Percentiles rank a stretch among this genome's conserved stretches.
Evolutionary conservation across 1,140 invertebrate species (phyloP).

Genomic region (Eriocheir sinensis): DNA sequence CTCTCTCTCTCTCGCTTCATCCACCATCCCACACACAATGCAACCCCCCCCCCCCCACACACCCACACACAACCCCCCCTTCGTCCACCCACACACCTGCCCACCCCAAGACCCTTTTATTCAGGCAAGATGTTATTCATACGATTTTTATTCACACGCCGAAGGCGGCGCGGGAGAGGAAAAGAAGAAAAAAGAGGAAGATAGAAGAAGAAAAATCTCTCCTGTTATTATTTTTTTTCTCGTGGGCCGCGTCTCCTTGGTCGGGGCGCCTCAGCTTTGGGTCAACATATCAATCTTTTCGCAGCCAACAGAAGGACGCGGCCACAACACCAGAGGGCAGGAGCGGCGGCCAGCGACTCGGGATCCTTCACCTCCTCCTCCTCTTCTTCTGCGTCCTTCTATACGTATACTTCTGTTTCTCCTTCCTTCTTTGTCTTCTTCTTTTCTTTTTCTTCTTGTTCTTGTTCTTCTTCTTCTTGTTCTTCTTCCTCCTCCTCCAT

Average conservation of each 20-base stretch:
- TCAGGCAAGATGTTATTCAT: no score
- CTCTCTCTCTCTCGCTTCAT: no score
- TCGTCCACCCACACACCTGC: background rate
- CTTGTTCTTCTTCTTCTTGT: background rate
- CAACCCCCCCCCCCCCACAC: background rate
- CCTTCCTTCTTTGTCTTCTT: background rate
- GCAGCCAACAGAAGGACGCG: slow-evolving; percentile 3
- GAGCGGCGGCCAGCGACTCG: background rate
- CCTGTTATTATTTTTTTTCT: no score
- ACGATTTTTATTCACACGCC: no score
- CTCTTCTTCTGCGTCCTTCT: no score
- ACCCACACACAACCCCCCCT: background rate
- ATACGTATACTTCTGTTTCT: background rate
- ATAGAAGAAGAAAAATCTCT: no score
- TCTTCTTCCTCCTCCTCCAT: background rate
- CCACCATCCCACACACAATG: background rate
- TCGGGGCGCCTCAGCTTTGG: background rate
- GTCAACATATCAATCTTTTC: slow-evolving; percentile 60
- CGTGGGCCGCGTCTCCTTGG: background rate
- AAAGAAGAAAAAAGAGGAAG: no score
- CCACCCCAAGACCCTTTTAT: background rate
- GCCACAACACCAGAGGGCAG: background rate
- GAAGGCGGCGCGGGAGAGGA: no score
- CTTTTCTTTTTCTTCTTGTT: background rate
- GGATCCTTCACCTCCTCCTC: no score